phyloP scores from a whole-genome alignment of 2,113 vertebrate genomes.

The Misgurnus mizolepis region DNA sequence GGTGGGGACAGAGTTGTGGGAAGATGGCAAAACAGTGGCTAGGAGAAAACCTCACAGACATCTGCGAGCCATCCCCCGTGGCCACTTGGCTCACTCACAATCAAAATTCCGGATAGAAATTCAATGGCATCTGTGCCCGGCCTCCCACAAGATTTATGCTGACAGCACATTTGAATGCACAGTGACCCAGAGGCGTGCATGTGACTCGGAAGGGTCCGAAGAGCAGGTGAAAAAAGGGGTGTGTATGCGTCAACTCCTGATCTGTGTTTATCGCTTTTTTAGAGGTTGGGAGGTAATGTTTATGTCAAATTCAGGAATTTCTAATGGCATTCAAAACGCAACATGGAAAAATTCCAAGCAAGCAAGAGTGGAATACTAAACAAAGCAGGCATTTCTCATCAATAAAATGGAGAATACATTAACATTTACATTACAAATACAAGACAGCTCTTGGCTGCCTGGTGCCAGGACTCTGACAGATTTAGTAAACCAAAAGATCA shows the following conservation, averaged over 20 bases:
- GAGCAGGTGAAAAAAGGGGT: not conserved
- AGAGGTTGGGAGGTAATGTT: conserved; percentile 6
- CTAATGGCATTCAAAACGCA: conserved; percentile 10
- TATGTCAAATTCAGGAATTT: conserved; percentile 19
- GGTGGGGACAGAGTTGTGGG: not conserved
- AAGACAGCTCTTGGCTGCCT: no score
- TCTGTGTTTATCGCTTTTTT: not conserved
- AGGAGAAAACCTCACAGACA: conserved; percentile 36
- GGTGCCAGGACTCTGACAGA: no score
- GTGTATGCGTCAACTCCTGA: not conserved
- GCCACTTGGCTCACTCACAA: conserved; percentile 45
- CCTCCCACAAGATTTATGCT: conserved; percentile 51
- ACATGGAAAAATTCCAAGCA: no score
- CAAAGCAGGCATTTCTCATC: no score
- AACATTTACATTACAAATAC: no score
- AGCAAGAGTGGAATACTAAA: not conserved
- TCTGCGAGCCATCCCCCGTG: conserved; percentile 52
- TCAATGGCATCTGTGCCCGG: conserved; percentile 44
- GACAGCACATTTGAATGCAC: conserved; percentile 50
- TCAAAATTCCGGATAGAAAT: conserved; percentile 30
- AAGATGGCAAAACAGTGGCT: not conserved
- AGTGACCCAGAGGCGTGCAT: conserved; percentile 32
- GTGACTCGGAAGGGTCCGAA: conserved; percentile 18
- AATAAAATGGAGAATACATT: no score
- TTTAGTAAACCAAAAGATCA: no score